Percentiles rank a stretch among this genome's conserved stretches.
These are phyloP conservation scores for Lepidotrigona ventralis DNA, from an alignment of 1,140 invertebrate species.

Conservation along the genomic window DNA sequence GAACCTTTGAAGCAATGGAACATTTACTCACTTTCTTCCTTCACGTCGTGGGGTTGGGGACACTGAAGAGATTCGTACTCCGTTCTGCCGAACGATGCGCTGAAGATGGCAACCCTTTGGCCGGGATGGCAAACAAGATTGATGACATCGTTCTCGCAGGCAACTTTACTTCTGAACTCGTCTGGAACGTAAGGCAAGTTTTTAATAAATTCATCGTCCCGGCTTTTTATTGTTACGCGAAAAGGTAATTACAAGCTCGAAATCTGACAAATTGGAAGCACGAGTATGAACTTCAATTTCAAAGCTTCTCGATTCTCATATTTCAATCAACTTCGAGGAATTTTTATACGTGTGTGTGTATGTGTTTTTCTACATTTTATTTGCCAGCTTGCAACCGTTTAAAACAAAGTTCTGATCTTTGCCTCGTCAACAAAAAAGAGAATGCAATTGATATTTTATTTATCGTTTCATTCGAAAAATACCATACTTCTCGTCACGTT, in stretches of 20 bases:
- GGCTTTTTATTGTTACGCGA: slow-evolving; percentile 11
- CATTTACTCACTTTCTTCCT: slow-evolving; percentile 90
- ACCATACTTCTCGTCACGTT: background rate
- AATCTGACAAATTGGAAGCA: background rate
- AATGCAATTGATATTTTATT: background rate
- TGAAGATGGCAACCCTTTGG: slow-evolving; percentile 93
- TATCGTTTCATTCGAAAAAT: background rate
- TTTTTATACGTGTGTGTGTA: background rate
- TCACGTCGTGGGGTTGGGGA: slow-evolving; percentile 90
- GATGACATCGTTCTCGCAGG: slow-evolving; percentile 93
- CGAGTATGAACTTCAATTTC: background rate
- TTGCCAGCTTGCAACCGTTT: background rate
- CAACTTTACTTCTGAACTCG: slow-evolving; percentile 94
- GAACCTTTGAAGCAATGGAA: background rate
- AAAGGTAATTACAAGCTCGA: slow-evolving; percentile 24
- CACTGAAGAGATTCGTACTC: slow-evolving; percentile 94
- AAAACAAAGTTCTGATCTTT: background rate
- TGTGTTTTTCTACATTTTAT: background rate
- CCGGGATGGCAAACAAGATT: slow-evolving; percentile 90
- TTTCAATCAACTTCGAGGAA: background rate
- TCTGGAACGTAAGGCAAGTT: slow-evolving; percentile 83
- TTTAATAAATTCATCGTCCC: slow-evolving; percentile 46
- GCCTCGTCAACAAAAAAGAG: background rate
- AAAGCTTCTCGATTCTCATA: background rate
- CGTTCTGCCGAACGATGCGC: slow-evolving; percentile 93